Conservation (phyloP, 2,797 vertebrate genomes). For the Varecia variegata region DNA sequence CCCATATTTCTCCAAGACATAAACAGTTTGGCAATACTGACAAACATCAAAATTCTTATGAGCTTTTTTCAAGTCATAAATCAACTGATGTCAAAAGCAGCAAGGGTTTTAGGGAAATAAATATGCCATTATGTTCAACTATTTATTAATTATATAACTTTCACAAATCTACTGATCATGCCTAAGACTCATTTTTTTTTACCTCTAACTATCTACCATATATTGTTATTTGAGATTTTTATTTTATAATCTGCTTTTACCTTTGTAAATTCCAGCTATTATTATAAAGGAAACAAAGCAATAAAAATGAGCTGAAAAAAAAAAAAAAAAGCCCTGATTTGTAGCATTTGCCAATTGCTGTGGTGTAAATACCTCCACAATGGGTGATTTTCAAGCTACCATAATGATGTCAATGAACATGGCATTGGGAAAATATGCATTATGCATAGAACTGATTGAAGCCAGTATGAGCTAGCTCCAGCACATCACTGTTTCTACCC, state of each 20-base stretch:
- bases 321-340: background rate
- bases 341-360: background rate
- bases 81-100: background rate
- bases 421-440: background rate
- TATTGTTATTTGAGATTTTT: background rate
- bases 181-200: background rate
- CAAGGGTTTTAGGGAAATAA: background rate
- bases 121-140: background rate
- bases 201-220: background rate
- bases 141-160: background rate
- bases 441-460: background rate
- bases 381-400: background rate
- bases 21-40: background rate
- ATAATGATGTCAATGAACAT: background rate
- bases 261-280: background rate
- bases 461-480: background rate
- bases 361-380: background rate
- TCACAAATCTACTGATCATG: background rate
- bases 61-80: background rate
- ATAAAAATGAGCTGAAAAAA: background rate
- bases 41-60: background rate
- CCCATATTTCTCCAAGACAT: background rate
- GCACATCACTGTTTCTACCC: background rate
- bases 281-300: background rate
- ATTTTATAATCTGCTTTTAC: background rate